Conservation (phyloP, 2,113 vertebrate genomes). For the Proterorhinus semilunaris region DNA sequence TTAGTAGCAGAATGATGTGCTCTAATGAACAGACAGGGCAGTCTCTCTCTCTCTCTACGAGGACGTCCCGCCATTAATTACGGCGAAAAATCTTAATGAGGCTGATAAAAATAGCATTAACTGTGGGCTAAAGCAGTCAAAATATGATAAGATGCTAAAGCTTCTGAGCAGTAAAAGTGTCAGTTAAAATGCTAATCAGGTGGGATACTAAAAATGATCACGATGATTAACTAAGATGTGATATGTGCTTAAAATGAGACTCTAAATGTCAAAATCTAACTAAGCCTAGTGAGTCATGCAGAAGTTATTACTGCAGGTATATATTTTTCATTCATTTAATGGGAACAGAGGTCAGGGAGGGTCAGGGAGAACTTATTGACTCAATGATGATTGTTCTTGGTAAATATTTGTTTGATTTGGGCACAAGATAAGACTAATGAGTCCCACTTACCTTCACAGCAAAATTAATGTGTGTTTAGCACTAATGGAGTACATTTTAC, state of each 20-base stretch:
- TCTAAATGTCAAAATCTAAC: neutral
- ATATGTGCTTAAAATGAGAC: slow-evolving; percentile 21
- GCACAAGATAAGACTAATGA: too few species aligned
- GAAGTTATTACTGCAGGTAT: slow-evolving; percentile 14
- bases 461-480: too few species aligned
- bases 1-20: slow-evolving; percentile 41
- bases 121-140: slow-evolving; percentile 38
- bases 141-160: slow-evolving; percentile 39
- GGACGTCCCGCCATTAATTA: slow-evolving; percentile 70
- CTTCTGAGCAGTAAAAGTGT: neutral
- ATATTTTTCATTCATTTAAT: slow-evolving; percentile 28
- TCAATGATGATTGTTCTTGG: too few species aligned
- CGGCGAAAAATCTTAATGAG: slow-evolving; percentile 67
- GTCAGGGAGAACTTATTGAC: too few species aligned
- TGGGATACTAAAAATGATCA: slow-evolving; percentile 1
- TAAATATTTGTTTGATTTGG: too few species aligned
- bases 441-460: too few species aligned
- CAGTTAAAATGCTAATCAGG: slow-evolving; percentile 6
- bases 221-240: slow-evolving; percentile 10
- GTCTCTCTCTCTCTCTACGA: slow-evolving; percentile 57
- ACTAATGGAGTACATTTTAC: too few species aligned
- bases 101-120: slow-evolving; percentile 65
- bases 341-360: neutral
- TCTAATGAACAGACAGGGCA: slow-evolving; percentile 51
- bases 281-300: slow-evolving; percentile 9